These are phyloP conservation scores for Cheilinus undulatus DNA, from an alignment of 2,113 vertebrate genomes.

Conservation along the genomic window DNA sequence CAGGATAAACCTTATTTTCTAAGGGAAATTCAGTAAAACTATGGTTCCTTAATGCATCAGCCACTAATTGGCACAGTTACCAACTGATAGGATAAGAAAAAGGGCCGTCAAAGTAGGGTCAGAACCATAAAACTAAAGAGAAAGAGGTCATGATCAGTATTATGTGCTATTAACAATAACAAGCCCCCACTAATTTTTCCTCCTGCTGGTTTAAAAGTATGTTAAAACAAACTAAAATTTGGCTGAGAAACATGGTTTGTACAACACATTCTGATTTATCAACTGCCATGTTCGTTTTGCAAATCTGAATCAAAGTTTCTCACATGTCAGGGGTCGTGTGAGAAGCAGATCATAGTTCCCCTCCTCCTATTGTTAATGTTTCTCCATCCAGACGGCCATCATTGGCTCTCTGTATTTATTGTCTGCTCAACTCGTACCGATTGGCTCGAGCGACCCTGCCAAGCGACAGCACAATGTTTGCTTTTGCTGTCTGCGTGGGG, in stretches of 20 bases:
- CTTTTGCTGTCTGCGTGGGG: constrained; percentile 73
- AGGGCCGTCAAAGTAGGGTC: no score
- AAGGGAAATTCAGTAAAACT: no score
- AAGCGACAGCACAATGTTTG: constrained; percentile 64
- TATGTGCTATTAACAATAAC: background rate
- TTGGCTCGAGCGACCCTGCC: constrained; percentile 53
- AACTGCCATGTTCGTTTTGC: constrained; percentile 6
- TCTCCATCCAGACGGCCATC: constrained; percentile 26
- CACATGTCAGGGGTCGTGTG: constrained; percentile 10
- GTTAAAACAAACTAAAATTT: background rate
- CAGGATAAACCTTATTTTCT: no score
- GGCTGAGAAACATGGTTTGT: background rate
- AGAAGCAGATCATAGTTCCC: constrained; percentile 15
- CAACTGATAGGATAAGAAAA: background rate
- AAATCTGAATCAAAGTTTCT: constrained; percentile 16
- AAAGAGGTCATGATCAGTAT: background rate
- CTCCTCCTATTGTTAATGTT: constrained; percentile 59
- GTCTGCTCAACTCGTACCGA: constrained; percentile 43
- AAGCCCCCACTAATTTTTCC: background rate
- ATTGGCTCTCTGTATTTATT: constrained; percentile 62
- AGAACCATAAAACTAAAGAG: background rate
- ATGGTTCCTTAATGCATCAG: background rate
- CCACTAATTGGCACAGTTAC: no score
- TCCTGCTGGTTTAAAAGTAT: background rate
- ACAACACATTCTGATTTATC: background rate